Conservation (phyloP, 2,888 invertebrate genomes). For the Noctua pronuba region DNA sequence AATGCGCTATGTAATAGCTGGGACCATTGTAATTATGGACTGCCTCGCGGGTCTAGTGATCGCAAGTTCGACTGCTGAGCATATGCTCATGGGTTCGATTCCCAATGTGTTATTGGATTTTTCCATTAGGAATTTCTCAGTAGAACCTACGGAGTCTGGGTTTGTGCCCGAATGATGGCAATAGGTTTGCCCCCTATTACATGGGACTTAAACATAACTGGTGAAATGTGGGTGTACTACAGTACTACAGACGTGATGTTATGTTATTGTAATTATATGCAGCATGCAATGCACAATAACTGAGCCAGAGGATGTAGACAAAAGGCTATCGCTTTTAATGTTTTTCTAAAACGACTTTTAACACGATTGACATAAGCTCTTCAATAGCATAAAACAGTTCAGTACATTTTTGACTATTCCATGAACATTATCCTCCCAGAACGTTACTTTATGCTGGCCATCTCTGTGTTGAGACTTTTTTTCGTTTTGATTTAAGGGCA, state of each 20-base stretch:
- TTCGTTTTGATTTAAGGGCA: background rate
- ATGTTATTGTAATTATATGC: conserved; percentile 2
- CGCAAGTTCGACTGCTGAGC: too few relatives aligned
- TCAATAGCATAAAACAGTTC: background rate
- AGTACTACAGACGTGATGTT: too few relatives aligned
- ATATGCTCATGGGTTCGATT: background rate
- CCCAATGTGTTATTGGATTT: background rate
- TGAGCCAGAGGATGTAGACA: background rate
- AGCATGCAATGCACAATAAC: background rate
- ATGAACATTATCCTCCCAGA: too few relatives aligned
- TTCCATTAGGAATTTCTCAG: background rate
- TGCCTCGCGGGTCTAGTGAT: background rate
- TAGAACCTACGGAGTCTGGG: background rate
- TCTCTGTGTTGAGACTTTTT: background rate
- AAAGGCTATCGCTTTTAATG: too few relatives aligned
- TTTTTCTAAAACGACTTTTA: background rate
- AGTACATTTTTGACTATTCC: too few relatives aligned
- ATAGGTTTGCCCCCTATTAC: background rate
- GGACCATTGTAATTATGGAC: conserved; percentile 29
- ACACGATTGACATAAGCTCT: background rate
- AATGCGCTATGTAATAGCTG: conserved; percentile 32
- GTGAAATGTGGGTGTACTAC: background rate
- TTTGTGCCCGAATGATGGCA: background rate
- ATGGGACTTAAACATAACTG: background rate
- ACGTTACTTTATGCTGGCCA: too few relatives aligned